Evolutionary conservation across 2,888 invertebrate species (phyloP), one percentile per base, ranked within the genome.

Genomic region (Polietes domitor): DNA sequence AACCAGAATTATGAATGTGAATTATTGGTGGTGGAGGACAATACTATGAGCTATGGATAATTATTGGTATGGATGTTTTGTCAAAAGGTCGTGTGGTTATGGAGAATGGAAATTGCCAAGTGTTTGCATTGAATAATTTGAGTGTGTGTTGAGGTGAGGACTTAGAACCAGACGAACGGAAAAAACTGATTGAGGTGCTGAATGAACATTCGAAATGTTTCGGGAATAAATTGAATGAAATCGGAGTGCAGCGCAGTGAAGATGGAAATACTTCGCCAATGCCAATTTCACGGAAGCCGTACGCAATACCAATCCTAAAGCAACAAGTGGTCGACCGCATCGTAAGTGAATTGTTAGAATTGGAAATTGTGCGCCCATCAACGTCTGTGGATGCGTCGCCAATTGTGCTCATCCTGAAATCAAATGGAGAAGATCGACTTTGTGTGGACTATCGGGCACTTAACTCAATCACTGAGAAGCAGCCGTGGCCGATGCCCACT

Each of bases 371-470:
- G 19, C 80, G 80, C 0, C 53, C 68, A 6, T 77, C 75, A 47
- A 61, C 63, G 15, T 80, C 76, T 0, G 12, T 28, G 4, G 82
- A 86, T 21, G 73, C 80, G 0, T 80, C 73, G 12, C 79, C 81
- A 17, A 70, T 80, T 6, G 78, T 86, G 2, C 21, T 82, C 1
- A 70, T 75, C 1, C 70, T 43, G 12, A 86, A 84, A 78, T 90
- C 92, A 1, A 86, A 88, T 21, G 90, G 92, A 1, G 89, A 91
- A 21, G 92, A 92, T 24, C 87, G 86, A 17, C 17, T 81, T 1
- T 85, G 77, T 12, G 63, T 80, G 0, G 83, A 81, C 15, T 85
- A 76, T 63, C 80, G 79, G 0, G 79, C 77, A 10, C 19, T 80
- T 3, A 91, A 80, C 76, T 15, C 68, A 6, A 71, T 82, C 7